Evolutionary conservation across 2,797 vertebrate species (phyloP), one percentile per base, ranked within the genome.

Genomic region (Notolabrus celidotus): DNA sequence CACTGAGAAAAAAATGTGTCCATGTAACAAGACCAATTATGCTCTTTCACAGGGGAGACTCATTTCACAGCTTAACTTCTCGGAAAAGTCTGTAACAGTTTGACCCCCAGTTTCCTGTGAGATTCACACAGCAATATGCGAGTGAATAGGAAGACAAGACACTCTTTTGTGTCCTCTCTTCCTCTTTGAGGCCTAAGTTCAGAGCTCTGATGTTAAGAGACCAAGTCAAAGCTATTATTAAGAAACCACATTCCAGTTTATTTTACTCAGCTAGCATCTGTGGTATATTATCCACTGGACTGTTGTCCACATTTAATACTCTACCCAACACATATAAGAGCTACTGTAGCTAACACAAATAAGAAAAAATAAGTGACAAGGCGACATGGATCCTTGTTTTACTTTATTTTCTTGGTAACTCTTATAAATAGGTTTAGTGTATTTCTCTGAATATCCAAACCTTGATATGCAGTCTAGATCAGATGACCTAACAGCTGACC

Each of bases 81-180:
- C 69, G 80, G 88, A 83, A 89, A 82, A 85, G 63, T 75, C 87
- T 80, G 82, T 82, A 74, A 59, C 80, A 78, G 85, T 86, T 90
- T 92, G 91, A 93, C 92, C 90, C 86, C 78, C 77, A 77, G 88
- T 88, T 95, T 94, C 93, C 93, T 93, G 92, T 91, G 81, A 86
- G 88, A 87, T 91, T 89, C 80, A 89, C 86, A 82, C 77, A 80
- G 77, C 82, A 81, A 79, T 74, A 64, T 67, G 36, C 45, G 66
- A 59, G 57, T 74, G 71, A 71, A 58, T 54, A 77, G 81, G 71
- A 87, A 83, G 89, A 91, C 73, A 82, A 89, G 74, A 79, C 73
- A 78, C 67, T 75, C 82, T 88, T 81, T 86, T 88, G 86, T 86
- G 58, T 88, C 67, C 83, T 49, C 16, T 77, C 72, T 83, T 86